phyloP scores from a whole-genome alignment of 2,113 vertebrate species.

The Pithys albifrons region DNA sequence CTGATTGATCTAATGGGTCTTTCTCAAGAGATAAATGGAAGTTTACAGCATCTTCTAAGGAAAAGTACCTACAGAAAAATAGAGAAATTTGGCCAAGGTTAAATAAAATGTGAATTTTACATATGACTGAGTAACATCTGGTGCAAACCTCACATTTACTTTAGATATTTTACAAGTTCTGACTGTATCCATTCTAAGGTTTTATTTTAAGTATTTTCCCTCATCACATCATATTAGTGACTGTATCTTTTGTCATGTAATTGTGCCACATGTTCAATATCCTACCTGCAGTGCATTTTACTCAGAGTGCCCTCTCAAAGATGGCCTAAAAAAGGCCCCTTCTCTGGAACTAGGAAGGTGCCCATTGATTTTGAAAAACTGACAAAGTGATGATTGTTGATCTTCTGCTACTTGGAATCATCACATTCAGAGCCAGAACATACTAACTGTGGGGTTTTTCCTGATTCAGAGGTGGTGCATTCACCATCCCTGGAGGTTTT shows the following conservation, averaged over 20 bases:
- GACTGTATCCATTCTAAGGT: background rate
- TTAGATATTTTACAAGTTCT: background rate
- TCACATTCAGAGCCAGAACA: fast-evolving
- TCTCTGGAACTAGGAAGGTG: background rate
- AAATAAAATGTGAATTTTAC: background rate
- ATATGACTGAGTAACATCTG: background rate
- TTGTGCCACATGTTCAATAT: background rate
- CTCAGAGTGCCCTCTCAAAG: background rate
- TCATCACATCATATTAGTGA: background rate
- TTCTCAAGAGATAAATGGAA: background rate
- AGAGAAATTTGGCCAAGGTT: background rate
- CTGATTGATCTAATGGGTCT: background rate
- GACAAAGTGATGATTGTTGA: background rate
- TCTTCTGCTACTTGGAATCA: background rate
- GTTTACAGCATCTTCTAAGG: background rate
- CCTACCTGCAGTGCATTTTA: background rate
- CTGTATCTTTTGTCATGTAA: background rate
- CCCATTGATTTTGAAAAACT: background rate
- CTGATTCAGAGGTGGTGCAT: background rate
- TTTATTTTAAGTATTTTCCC: background rate
- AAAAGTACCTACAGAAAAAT: background rate
- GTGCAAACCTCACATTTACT: background rate
- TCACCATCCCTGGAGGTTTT: too few relatives aligned
- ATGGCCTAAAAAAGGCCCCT: background rate
- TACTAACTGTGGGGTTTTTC: background rate